Evolutionary conservation across 1,140 invertebrate genomes (phyloP), one percentile per base, ranked within the genome.

Genomic region (Calycopis cecrops): DNA sequence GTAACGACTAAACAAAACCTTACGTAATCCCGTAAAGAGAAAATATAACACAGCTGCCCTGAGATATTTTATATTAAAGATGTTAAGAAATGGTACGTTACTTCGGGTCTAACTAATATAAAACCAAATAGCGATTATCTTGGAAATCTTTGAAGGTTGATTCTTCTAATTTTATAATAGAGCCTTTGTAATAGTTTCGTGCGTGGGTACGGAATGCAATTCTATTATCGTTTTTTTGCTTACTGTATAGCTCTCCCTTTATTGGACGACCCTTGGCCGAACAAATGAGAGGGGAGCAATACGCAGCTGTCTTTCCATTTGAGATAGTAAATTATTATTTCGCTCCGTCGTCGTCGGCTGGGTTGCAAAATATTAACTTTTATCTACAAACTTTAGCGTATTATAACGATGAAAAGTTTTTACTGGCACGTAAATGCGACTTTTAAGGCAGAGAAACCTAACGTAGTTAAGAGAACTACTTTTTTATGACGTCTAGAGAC

Each of bases 231-330:
- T 75, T 76, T 76, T 81, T 80, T 73, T 73, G 63, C 68, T 60
- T 7, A 61, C 44, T 65, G 68, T 68, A 74, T 71, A 79, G 76
- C 74, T 81, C 74, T 81, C 78, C 73, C 79, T 65, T 70, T 74
- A 71, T 77, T 67, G 67, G 73, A 73, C 80, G 80, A 81, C 79
- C 78, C 80, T 79, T 75, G 74, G 71, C 62, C 68, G 72, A 76
- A 83, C 80, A 81, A 86, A 76, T 73, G 69, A 54, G 75, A 77
- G 76, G 78, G 80, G 79, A 72, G 65, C 70, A 57, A 67, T 59
- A 74, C 78, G 80, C 83, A 86, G 83, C 83, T 86, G 83, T 79
- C 74, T 71, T 79, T 81, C 79, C 71, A 75, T 76, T 77, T 73
- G 65, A 65, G 55, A 66, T 65, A 53, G 35, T 62, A 60, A 61